These are phyloP conservation scores for Helicorthomorpha holstii DNA, from an alignment of 1,140 invertebrate genomes.

Conservation along the genomic window DNA sequence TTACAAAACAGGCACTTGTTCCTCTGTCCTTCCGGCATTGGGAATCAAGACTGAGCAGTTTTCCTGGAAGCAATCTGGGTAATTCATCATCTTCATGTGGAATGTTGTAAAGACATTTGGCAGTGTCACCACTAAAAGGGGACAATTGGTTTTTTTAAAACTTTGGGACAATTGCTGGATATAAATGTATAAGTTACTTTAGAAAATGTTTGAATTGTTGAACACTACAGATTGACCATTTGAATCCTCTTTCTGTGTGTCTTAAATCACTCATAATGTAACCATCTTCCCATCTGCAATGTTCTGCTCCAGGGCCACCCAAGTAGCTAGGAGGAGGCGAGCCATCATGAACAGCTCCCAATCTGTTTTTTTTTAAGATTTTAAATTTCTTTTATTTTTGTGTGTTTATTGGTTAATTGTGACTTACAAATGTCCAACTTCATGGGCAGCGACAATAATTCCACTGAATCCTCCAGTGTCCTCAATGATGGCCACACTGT, in stretches of 20 bases:
- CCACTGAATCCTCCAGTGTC: constrained; percentile 90
- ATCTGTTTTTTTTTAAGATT: too few relatives aligned
- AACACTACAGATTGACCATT: constrained; percentile 86
- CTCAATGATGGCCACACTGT: constrained; percentile 89
- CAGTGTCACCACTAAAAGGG: constrained; percentile 85
- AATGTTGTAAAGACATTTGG: constrained; percentile 81
- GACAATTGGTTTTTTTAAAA: too few relatives aligned
- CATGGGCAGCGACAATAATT: constrained; percentile 88
- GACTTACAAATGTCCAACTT: constrained; percentile 94
- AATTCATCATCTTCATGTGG: constrained; percentile 82
- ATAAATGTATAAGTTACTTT: too few relatives aligned
- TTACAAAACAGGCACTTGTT: constrained; percentile 73
- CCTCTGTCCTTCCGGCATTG: constrained; percentile 84
- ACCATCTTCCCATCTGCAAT: constrained; percentile 88
- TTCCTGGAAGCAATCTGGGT: constrained; percentile 72
- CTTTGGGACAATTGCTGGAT: too few relatives aligned
- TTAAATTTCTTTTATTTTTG: too few relatives aligned
- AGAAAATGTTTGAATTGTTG: constrained; percentile 89
- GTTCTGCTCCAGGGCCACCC: constrained; percentile 84
- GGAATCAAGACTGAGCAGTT: constrained; percentile 71
- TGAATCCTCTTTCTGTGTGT: constrained; percentile 84
- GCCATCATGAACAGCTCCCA: constrained; percentile 86
- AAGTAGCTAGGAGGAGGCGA: constrained; percentile 87
- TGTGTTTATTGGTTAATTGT: too few relatives aligned
- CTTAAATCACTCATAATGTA: constrained; percentile 90